These are phyloP conservation scores for Sphaerophoria taeniata DNA, from an alignment of 2,888 invertebrate species.

Conservation along the genomic window DNA sequence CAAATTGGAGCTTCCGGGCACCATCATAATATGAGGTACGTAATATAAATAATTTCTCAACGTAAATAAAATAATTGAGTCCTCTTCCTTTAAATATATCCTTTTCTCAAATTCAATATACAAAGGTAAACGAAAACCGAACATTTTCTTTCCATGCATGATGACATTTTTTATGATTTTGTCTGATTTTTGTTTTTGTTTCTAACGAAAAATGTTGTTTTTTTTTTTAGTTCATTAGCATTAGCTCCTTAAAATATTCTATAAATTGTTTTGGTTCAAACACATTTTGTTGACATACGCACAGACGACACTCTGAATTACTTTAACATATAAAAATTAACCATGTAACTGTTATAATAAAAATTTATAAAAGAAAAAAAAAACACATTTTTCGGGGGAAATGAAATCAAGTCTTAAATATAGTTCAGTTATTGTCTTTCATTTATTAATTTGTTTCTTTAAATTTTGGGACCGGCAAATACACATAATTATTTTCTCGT, in stretches of 20 bases:
- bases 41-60: neutral
- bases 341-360: slow-evolving; percentile 15
- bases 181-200: slow-evolving; percentile 53
- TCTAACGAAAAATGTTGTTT: slow-evolving; percentile 72
- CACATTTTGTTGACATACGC: slow-evolving; percentile 72
- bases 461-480: slow-evolving; percentile 45
- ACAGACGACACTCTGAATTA: slow-evolving; percentile 72
- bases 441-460: slow-evolving; percentile 34
- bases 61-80: neutral
- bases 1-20: slow-evolving; percentile 85
- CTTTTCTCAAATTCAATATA: slow-evolving; percentile 43
- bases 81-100: slow-evolving; percentile 9
- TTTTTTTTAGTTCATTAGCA: slow-evolving; percentile 58
- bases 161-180: slow-evolving; percentile 24
- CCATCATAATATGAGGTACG: slow-evolving; percentile 91
- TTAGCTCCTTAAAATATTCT: slow-evolving; percentile 29
- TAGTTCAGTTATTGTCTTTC: slow-evolving; percentile 19
- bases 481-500: slow-evolving; percentile 17
- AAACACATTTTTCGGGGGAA: slow-evolving; percentile 82
- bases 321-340: slow-evolving; percentile 65
- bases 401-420: slow-evolving; percentile 25
- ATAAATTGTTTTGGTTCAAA: slow-evolving; percentile 60
- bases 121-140: slow-evolving; percentile 42
- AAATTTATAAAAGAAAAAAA: slow-evolving; percentile 74
- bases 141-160: slow-evolving; percentile 57